Base-by-base conservation (phyloP, 2,888 invertebrate species). In the Drosophila mettleri region DNA sequence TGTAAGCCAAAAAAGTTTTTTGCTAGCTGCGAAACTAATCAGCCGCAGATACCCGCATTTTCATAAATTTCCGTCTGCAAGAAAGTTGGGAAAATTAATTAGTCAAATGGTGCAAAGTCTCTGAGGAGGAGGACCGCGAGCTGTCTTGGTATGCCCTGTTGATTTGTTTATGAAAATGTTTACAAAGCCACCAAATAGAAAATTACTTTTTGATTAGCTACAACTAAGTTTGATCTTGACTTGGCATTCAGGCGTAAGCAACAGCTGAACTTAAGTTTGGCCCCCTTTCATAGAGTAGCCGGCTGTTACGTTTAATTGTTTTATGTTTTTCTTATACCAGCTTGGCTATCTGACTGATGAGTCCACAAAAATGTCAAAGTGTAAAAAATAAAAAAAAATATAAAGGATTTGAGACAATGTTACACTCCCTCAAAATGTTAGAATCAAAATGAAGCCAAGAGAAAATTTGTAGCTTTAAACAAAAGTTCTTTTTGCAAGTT, bases 51-150 rank as follows among this genome's bases (percentile, higher is more conserved):
- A 54, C 58, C 46, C 27, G 43, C 27, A 55, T 62, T 74, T 62
- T 62, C 73, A 52, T 60, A 38, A 53, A 43, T 46, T 27, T 38
- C 14, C 10, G 41, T 4, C 20, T 48, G 63, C 61, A 58, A 43
- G 68, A 65, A 82, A 87, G 68, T 79, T 82, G 58, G n/a, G 53
- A 57, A 74, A 76, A 86, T 83, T 88, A 83, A 83, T 83, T 88
- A 83, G 86, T 69, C 69, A 66, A 82, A 65, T 76, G 74, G 65
- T 62, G 45, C 33, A 51, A 51, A 12, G 34, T 22, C 45, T 58
- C 36, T 4, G 29, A 49, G 36, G 43, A 31, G 29, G 34, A 9
- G 49, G 14, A 14, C 29, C 12, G 12, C 31, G 18, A 22, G 10
- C 41, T 41, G 1, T 4, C 68, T n/a, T 24, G 27, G n/a, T 27